Percentiles rank a stretch among this genome's conserved stretches.
phyloP scores from a whole-genome alignment of 2,888 invertebrate genomes.

The Pimpla rufipes region DNA sequence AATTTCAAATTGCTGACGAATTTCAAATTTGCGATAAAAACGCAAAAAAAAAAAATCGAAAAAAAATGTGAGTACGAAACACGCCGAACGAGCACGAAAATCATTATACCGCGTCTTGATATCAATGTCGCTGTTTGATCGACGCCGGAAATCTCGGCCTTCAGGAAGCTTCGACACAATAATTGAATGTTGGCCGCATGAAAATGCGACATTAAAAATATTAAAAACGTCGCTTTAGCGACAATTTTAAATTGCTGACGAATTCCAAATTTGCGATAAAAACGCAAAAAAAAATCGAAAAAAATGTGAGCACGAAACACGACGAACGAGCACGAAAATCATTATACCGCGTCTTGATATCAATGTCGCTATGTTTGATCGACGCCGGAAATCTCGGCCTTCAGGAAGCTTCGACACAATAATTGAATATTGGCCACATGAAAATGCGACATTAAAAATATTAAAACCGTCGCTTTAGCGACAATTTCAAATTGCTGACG shows the following conservation, averaged over 20 bases:
- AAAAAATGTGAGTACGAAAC: not conserved
- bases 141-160: not conserved
- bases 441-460: too few relatives aligned
- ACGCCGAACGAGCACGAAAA: not conserved
- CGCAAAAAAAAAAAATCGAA: too few relatives aligned
- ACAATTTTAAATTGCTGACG: too few relatives aligned
- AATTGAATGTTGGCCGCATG: too few relatives aligned
- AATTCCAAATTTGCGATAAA: too few relatives aligned
- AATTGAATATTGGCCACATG: too few relatives aligned
- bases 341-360: not conserved
- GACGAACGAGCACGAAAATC: not conserved
- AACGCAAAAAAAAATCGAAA: not conserved
- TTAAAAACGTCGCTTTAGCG: too few relatives aligned
- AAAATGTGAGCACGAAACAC: not conserved
- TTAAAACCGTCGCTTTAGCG: too few relatives aligned
- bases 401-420: not conserved
- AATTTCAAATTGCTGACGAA: too few relatives aligned
- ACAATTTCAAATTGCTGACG: too few relatives aligned
- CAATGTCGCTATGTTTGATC: not conserved
- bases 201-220: too few relatives aligned
- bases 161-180: not conserved
- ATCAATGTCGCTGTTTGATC: not conserved
- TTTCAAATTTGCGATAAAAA: too few relatives aligned
- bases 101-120: not conserved
- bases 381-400: not conserved